Base-by-base conservation (phyloP, 2,888 invertebrate genomes). In the Hoplodrina ambigua region DNA sequence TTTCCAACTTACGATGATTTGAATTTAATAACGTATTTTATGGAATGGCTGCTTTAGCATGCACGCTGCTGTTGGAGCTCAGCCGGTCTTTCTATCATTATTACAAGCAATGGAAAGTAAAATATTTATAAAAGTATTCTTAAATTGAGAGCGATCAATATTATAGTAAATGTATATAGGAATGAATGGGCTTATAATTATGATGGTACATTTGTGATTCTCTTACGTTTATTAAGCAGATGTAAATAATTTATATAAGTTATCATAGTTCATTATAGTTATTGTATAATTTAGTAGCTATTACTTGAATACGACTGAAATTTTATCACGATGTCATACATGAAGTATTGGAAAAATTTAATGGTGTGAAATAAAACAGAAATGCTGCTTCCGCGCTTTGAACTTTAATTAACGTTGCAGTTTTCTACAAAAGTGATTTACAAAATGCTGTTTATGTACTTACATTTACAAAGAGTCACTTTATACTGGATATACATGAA, bases 241-340 rank as follows among this genome's bases (percentile, higher is more conserved):
- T 95, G 95, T 95, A 95, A 93, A 95, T 94, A 95, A 89, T 93
- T 93, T 93, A 80, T 89, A 89, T 94, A 94, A 94, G 94, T 93
- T 93, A 91, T 87, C 81, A 86, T 93, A 91, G 89, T 90, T 88
- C 79, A 86, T 89, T 91, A 89, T 88, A 85, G 88, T 88, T 86
- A 88, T 86, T 84, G 79, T 87, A 88, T 90, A 88, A 89, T 92
- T 94, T 92, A 83, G 87, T 89, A 91, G 88, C 85, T 89, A 88
- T 90, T 89, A 89, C 86, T 88, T 87, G 80, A 88, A 90, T 85
- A 90, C 88, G 92, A 94, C 93, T 94, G 93, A 93, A 90, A 86
- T 80, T 83, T 84, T 84, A 87, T 86, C 86, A 83, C 65, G 49
- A 74, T 72, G 50, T 73, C 72, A 81, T 61, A 72, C 68, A 64